Evolutionary conservation across 2,888 invertebrate species (phyloP), one percentile per base, ranked within the genome.

Genomic region (Chymomyza procnemis): DNA sequence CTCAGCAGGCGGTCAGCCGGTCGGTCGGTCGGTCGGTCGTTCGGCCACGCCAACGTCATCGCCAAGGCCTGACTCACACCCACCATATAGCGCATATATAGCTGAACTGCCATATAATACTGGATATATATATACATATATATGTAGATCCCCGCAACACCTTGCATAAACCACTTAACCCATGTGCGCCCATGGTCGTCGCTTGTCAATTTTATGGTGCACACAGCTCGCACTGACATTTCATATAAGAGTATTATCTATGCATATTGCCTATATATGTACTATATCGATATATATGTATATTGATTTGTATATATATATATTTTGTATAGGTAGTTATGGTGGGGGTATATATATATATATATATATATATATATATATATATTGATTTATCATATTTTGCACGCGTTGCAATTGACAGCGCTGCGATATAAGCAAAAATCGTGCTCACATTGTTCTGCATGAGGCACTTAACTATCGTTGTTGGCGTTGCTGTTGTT

Each of bases 361-460:
- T 48, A 48, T 6, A 50, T 47, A 48, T 48, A 18, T 48, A 6
- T 19, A 2, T 14, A 50, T 19, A 50, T 50, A 16, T 50, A 19
- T 70, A 73, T 79, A 86, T 86, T 83, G 83, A 83, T 83, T 83
- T 83, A 83, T 83, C 85, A 85, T 79, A 78, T 78, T 82, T 72
- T 58, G 73, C 48, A 66, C 61, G 63, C 69, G 61, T 65, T 75
- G 75, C 75, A 61, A 71, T 66, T 81, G 82, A 82, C 87, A 85
- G 85, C 47, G 62, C 14, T 21, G 47, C 64, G 46, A 47, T 47
- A 52, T 62, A 71, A 59, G 65, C 55, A 5, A 57, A 65, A 84
- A 55, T 72, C 66, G 69, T 73, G 78, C 70, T 58, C 59, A 67
- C 67, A 69, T 84, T 74, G 69, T 68, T 64, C 61, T 41, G 19